Percentiles rank a stretch among this genome's conserved stretches.
phyloP scores from a whole-genome alignment of 23 tunicate species.

The Styela plicata region DNA sequence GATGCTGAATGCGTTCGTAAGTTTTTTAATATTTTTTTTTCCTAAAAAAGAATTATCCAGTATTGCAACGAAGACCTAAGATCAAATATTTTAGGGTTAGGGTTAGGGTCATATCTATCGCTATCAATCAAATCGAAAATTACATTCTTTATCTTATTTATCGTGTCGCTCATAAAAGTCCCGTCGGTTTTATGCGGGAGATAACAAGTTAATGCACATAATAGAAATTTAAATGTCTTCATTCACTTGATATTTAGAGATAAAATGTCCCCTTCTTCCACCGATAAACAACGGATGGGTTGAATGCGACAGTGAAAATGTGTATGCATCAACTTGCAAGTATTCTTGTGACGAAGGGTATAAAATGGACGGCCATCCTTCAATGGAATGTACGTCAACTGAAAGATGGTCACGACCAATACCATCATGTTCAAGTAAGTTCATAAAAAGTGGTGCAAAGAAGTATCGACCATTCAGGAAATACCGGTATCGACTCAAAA shows the following conservation, averaged over 20 bases:
- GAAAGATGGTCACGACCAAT: constrained; percentile 50
- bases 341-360: constrained; percentile 78
- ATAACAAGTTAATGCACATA: no score
- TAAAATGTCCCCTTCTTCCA: not conserved
- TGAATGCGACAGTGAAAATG: constrained; percentile 38
- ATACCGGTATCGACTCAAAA: no score
- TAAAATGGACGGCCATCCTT: constrained; percentile 45
- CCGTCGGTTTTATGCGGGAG: no score
- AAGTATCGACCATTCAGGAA: no score
- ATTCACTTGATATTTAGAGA: not conserved
- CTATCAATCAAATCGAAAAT: no score
- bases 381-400: constrained; percentile 32
- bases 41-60: no score
- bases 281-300: constrained; percentile 41
- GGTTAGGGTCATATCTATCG: no score
- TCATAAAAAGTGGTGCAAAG: no score
- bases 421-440: constrained; percentile 41
- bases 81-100: no score
- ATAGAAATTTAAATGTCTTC: not conserved
- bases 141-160: no score
- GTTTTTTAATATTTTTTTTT: not conserved
- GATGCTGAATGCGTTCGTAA: constrained; percentile 42
- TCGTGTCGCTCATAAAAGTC: no score
- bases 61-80: no score
- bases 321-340: constrained; percentile 44